Conservation (phyloP, 2,888 invertebrate species). For the Keiferia lycopersicella region DNA sequence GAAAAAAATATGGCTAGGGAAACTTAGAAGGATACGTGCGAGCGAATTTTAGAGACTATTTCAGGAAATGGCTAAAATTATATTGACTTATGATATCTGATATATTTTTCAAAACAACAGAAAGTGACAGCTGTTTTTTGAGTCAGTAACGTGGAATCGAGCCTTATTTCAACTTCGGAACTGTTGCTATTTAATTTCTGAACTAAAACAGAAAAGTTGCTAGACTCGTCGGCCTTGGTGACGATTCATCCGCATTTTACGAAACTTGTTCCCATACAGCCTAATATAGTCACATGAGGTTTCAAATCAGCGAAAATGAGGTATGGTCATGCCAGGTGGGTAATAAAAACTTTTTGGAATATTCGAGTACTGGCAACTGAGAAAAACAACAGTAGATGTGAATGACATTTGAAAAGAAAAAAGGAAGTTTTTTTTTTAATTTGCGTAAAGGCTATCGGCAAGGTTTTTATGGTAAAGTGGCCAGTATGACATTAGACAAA, state of each 20-base stretch:
- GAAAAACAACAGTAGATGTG: neutral
- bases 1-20: too few relatives aligned
- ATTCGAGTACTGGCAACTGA: neutral
- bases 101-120: too few relatives aligned
- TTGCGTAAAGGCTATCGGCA: neutral
- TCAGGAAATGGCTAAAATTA: too few relatives aligned
- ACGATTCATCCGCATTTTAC: slow-evolving; percentile 12
- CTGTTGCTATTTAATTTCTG: neutral
- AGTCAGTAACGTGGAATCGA: too few relatives aligned
- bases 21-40: too few relatives aligned
- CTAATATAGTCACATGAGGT: slow-evolving; percentile 7
- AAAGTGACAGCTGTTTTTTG: too few relatives aligned
- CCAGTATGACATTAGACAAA: neutral
- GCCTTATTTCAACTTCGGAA: neutral
- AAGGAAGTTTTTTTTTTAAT: neutral
- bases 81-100: too few relatives aligned
- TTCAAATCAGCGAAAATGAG: neutral
- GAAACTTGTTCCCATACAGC: neutral
- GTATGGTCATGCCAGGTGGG: neutral
- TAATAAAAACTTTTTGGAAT: neutral
- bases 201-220: slow-evolving; percentile 6
- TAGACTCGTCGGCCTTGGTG: slow-evolving; percentile 6
- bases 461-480: neutral
- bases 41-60: too few relatives aligned
- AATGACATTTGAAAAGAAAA: neutral